Conservation (phyloP, 2,113 vertebrate genomes). For the Callithrix jacchus region DNA sequence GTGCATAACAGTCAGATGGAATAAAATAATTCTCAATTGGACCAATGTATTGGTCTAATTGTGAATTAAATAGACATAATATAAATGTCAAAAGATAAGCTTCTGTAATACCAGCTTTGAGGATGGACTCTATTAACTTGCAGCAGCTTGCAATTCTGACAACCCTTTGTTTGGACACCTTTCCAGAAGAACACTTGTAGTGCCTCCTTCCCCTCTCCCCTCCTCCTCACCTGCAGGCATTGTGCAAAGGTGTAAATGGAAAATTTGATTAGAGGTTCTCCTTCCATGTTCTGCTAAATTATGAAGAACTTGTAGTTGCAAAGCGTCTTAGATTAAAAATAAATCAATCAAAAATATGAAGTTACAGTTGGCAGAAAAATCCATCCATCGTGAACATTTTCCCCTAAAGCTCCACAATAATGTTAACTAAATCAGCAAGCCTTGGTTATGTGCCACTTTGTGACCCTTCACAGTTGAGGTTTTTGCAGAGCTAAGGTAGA, state of each 20-base stretch:
- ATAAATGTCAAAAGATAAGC: neutral
- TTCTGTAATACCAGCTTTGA: neutral
- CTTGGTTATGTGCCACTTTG: neutral
- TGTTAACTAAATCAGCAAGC: neutral
- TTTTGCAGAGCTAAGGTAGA: neutral
- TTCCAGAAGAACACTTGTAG: neutral
- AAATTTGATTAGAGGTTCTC: neutral
- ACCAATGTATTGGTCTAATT: neutral
- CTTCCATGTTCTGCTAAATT: neutral
- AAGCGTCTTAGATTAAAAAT: neutral
- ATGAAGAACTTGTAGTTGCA: neutral
- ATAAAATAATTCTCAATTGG: neutral
- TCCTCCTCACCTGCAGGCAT: neutral
- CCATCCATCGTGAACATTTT: neutral
- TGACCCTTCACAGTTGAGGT: neutral
- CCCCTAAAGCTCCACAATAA: neutral
- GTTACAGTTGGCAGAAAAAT: neutral
- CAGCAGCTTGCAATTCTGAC: neutral
- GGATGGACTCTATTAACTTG: neutral
- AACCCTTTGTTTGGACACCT: neutral
- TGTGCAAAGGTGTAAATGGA: neutral
- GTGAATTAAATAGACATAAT: neutral
- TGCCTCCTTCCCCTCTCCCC: accelerated
- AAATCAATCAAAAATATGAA: neutral
- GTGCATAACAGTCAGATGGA: neutral